phyloP scores from a whole-genome alignment of 2,113 vertebrate genomes.

The Tursiops truncatus region DNA sequence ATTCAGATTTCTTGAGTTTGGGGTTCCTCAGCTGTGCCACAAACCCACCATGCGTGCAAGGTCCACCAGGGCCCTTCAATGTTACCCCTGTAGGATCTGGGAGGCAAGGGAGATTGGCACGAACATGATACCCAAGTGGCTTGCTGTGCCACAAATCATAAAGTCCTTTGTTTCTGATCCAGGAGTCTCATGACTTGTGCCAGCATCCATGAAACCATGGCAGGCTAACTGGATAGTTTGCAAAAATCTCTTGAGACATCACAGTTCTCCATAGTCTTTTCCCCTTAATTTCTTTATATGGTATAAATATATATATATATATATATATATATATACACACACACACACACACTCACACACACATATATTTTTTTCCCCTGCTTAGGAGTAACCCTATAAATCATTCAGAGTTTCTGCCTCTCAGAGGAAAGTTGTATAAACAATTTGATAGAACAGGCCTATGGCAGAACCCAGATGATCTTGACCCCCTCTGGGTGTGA shows the following conservation, averaged over 20 bases:
- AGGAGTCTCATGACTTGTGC: neutral
- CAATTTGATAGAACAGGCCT: neutral
- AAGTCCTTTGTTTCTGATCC: neutral
- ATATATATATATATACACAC: neutral
- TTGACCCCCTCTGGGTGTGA: neutral
- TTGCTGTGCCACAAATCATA: neutral
- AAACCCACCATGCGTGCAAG: neutral
- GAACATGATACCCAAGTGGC: neutral
- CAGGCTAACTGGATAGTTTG: neutral
- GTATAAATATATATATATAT: accelerated
- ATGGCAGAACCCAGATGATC: neutral
- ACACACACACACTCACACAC: neutral
- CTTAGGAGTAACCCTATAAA: neutral
- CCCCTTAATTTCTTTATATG: neutral
- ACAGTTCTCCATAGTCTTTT: neutral
- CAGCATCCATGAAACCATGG: neutral
- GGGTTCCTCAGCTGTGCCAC: neutral
- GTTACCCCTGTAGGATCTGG: neutral
- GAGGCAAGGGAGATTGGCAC: neutral
- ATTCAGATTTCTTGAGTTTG: neutral
- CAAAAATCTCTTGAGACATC: neutral
- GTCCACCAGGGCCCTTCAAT: neutral
- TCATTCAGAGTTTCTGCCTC: neutral
- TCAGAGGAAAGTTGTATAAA: neutral
- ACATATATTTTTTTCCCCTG: too few species aligned